Percentiles rank a stretch among this genome's conserved stretches.
Conservation (phyloP, 2,888 invertebrate genomes). For the Leptura quadrifasciata region DNA sequence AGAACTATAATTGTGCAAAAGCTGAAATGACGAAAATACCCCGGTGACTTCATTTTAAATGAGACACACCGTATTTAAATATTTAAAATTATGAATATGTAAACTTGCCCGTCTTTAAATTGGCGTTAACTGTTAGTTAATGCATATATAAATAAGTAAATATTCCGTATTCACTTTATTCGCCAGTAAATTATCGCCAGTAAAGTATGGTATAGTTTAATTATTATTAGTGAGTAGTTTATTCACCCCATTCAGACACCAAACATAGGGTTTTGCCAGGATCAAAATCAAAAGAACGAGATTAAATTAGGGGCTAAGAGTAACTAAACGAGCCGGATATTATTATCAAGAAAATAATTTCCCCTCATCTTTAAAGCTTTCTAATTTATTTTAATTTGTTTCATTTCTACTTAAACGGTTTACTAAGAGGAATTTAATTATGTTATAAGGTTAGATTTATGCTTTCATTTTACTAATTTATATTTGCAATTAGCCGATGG, state of each 20-base stretch:
- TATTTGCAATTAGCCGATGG: not conserved
- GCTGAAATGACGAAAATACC: no score
- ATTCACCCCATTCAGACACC: not conserved
- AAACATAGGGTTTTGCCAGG: not conserved
- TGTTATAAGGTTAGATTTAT: not conserved
- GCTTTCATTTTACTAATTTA: slow-evolving; percentile 4
- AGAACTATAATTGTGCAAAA: no score
- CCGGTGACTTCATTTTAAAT: no score
- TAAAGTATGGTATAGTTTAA: no score
- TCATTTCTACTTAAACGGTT: slow-evolving; percentile 19
- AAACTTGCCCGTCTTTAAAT: no score
- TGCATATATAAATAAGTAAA: no score
- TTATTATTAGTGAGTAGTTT: not conserved
- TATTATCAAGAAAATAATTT: slow-evolving; percentile 11
- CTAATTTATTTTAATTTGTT: slow-evolving; percentile 28
- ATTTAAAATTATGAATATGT: no score
- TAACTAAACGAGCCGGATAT: not conserved
- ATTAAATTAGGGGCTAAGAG: slow-evolving; percentile 9
- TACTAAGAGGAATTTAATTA: not conserved
- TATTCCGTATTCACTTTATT: no score
- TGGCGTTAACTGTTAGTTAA: no score
- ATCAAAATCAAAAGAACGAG: slow-evolving; percentile 12
- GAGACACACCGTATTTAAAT: no score
- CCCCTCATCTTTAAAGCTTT: not conserved
- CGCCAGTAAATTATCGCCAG: no score